Base-by-base conservation (phyloP, 2,797 vertebrate species). In the Adrianichthys oophorus region DNA sequence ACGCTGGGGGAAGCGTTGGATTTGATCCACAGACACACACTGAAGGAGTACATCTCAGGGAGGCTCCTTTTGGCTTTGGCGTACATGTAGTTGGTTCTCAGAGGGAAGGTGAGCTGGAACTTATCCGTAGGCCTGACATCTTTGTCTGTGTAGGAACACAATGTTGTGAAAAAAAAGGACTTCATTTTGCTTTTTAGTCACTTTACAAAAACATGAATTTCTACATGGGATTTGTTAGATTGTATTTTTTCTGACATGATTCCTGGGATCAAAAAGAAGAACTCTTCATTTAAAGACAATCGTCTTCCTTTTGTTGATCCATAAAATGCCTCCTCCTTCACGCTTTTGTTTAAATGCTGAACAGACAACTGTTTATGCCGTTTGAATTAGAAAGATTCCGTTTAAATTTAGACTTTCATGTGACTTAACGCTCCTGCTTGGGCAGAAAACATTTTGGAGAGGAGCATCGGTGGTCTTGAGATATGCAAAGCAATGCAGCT, bases 21-120 rank as follows among this genome's bases (percentile, higher is more conserved):
- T 76, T 96, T 97, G 52, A 98, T 95, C 97, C 97, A 98, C 94
- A 98, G 94, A 83, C 95, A 95, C 74, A 97, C 89, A 0, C 91
- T 95, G 91, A 98, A 97, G 68, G 97, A 94, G 10, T 95, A 98
- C 97, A 98, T 98, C 88, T 98, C 96, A 0, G 96, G 96, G n/a
- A 98, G 92, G 84, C 93, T 98, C 82, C 91, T 91, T 88, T 94
- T 96, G 87, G 95, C 94, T 90, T 96, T 97, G 77, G 95, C 96
- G 0, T 97, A 98, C 96, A 98, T 98, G 90, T 98, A 98, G 92
- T 98, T 98, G 77, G 97, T 98, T 66, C 97, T 91, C 76, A 98
- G 87, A 0, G 95, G 94, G 78, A 98, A 98, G 0, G 95, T 98
- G 78, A 98, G 92, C 91, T 98, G 96, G 82, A 98, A 98, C 76